These are phyloP conservation scores for Atherix ibis DNA, from an alignment of 2,888 invertebrate genomes.

Conservation along the genomic window DNA sequence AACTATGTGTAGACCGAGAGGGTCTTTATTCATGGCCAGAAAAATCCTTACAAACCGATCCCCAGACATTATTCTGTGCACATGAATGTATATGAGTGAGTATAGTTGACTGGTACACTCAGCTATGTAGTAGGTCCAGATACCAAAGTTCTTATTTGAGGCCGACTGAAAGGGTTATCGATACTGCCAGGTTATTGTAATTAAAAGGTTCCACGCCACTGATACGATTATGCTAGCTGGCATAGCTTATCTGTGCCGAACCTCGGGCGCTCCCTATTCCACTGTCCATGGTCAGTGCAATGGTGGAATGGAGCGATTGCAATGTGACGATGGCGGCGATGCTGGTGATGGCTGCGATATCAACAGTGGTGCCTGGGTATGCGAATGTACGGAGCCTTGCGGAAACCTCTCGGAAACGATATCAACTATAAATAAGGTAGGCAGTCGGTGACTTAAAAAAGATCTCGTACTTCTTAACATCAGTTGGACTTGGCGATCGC, in stretches of 20 bases:
- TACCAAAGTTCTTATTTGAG: too few relatives aligned
- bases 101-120: too few relatives aligned
- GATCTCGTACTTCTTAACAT: constrained; percentile 10
- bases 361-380: background rate
- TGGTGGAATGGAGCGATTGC: too few relatives aligned
- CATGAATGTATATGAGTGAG: too few relatives aligned
- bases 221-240: constrained; percentile 4
- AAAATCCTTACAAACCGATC: too few relatives aligned
- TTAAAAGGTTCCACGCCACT: constrained; percentile 12
- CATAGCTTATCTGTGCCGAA: background rate
- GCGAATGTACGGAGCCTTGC: constrained; percentile 4
- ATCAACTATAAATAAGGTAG: constrained; percentile 6
- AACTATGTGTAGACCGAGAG: too few relatives aligned
- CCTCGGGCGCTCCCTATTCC: too few relatives aligned
- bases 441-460: constrained; percentile 11
- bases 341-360: background rate
- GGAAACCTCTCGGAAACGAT: constrained; percentile 4
- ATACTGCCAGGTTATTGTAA: constrained; percentile 9
- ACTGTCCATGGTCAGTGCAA: too few relatives aligned
- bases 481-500: constrained; percentile 8
- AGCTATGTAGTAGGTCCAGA: too few relatives aligned
- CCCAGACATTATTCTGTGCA: too few relatives aligned
- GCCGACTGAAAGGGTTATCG: constrained; percentile 11
- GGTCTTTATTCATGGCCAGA: too few relatives aligned
- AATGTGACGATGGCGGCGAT: background rate